phyloP scores from a whole-genome alignment of 2,113 vertebrate species.

The Chionodraco myersi region DNA sequence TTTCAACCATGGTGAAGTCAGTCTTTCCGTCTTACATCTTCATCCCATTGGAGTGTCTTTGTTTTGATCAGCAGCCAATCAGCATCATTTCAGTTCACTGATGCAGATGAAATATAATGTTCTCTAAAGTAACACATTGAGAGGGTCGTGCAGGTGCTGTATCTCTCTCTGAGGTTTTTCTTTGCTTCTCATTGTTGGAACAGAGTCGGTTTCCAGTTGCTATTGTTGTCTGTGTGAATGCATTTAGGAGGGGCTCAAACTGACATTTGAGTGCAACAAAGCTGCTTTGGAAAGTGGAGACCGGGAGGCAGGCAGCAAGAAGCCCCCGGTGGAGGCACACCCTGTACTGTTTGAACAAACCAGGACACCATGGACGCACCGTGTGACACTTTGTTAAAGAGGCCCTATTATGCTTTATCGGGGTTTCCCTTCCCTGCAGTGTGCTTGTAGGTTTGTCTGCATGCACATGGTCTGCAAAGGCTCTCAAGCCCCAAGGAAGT shows the following conservation, averaged over 20 bases:
- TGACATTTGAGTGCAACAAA: conserved; percentile 75
- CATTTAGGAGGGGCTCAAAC: conserved; percentile 65
- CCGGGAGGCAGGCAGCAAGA: conserved; percentile 32
- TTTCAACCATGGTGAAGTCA: too few relatives aligned
- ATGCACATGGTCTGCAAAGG: too few relatives aligned
- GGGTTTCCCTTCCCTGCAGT: too few relatives aligned
- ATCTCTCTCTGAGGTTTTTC: neutral
- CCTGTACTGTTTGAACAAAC: conserved; percentile 42
- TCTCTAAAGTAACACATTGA: neutral
- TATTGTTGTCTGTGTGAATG: conserved; percentile 74
- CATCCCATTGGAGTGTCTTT: too few relatives aligned
- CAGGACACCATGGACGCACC: neutral
- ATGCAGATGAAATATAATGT: neutral
- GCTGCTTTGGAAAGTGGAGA: conserved; percentile 64
- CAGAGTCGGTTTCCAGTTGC: conserved; percentile 63
- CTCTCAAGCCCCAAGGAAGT: too few relatives aligned
- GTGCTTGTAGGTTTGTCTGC: too few relatives aligned
- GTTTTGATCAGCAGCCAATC: neutral
- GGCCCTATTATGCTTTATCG: too few relatives aligned
- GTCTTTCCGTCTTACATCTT: too few relatives aligned
- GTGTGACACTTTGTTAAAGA: neutral
- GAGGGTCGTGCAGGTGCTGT: neutral
- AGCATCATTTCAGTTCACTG: neutral
- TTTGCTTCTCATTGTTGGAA: neutral
- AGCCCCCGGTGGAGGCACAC: conserved; percentile 53